phyloP scores from a whole-genome alignment of 2,797 vertebrate species.

The Enteromius fasciolatus region DNA sequence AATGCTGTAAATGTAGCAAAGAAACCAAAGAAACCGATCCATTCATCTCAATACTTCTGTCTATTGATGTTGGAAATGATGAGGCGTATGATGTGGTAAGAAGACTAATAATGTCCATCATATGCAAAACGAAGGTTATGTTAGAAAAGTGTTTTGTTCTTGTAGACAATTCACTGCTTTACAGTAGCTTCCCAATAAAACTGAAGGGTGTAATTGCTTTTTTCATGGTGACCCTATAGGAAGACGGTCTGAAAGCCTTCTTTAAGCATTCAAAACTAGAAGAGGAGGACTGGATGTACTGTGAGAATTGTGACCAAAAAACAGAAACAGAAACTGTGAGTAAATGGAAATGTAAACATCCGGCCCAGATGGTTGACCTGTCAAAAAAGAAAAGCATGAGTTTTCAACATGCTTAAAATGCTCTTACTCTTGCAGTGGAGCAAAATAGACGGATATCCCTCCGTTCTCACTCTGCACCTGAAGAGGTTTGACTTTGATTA shows the following conservation, averaged over 20 bases:
- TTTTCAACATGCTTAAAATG: neutral
- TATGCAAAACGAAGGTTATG: neutral
- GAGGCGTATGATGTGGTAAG: constrained; percentile 66
- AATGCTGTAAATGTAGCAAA: constrained; percentile 31
- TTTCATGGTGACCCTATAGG: constrained; percentile 51
- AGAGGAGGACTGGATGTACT: constrained; percentile 74
- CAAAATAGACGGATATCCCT: constrained; percentile 63
- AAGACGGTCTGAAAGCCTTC: constrained; percentile 49
- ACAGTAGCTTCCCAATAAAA: neutral
- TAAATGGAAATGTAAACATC: constrained; percentile 9
- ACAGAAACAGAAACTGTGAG: constrained; percentile 69
- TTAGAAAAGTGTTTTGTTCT: neutral
- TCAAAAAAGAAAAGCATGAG: neutral
- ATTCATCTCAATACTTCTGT: constrained; percentile 70
- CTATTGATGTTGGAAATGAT: constrained; percentile 41
- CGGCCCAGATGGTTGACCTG: neutral
- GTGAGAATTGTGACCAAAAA: constrained; percentile 68
- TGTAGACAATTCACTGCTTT: neutral
- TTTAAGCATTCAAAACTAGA: constrained; percentile 50
- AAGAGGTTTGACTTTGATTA: constrained; percentile 76
- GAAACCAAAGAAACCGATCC: neutral
- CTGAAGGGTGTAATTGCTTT: neutral
- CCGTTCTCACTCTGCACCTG: constrained; percentile 71
- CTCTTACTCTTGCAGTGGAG: constrained; percentile 57
- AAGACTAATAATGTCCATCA: neutral